Evolutionary conservation across 2,113 vertebrate species (phyloP), one percentile per base, ranked within the genome.

Genomic region (Meles meles): DNA sequence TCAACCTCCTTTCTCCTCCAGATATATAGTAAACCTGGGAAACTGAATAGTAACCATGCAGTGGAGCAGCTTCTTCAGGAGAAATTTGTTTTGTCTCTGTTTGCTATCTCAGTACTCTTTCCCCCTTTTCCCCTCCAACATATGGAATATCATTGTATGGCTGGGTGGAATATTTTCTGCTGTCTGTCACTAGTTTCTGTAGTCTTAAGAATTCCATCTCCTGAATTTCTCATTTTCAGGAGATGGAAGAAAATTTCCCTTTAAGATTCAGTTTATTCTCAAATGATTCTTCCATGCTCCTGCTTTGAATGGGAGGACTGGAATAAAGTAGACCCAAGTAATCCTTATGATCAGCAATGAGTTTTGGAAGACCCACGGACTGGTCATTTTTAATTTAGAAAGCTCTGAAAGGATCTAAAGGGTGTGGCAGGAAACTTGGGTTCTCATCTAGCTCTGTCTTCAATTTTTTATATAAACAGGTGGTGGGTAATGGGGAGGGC

Each of bases 371-470:
- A n/a, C 4, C 29, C 6, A 34, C 44, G 10, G 20, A 11, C 55
- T 93, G 29, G 1, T 88, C n/a, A 47, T 90, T 91, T 96, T 34
- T 86, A 89, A 76, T 96, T 97, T 55, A 67, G 39, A 88, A 95
- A 84, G 8, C 8, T 42, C 31, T 77, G 31, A 63, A 93, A 97
- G 9, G 21, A 61, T 37, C 59, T 20, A 72, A 5, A 61, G 10
- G 34, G 2, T 39, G 27, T 79, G 17, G 37, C 17, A 74, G 52
- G 27, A 83, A 77, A 47, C 9, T 74, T 84, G 3, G 7, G 34
- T 87, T 93, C 10, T 90, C 6, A 5, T 20, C 7, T 90, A 93
- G 25, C 15, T 79, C 57, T 94, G 71, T 25, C 47, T 77, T 91
- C 44, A 27, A 84, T 86, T 93, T 72, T 57, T 80, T 94, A 49